A percentile compares a stretch with the other conserved stretches of the same genome.
These are phyloP conservation scores for Sebastes wilsoni DNA, from an alignment of 2,797 vertebrate species.

Conservation along the genomic window DNA sequence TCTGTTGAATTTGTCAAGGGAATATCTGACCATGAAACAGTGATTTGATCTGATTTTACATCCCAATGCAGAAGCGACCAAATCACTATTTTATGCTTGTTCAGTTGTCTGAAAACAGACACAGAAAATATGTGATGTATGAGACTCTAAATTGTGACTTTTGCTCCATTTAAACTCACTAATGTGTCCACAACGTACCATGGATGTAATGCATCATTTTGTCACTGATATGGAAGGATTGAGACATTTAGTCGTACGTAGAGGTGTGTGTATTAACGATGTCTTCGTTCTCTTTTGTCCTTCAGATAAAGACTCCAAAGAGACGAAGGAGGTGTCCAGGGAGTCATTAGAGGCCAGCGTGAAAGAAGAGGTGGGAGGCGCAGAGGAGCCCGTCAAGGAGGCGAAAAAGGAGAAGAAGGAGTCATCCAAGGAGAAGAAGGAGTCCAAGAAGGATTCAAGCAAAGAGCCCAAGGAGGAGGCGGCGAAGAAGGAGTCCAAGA, in stretches of 20 bases:
- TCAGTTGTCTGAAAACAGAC: background rate
- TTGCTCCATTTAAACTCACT: fast-evolving
- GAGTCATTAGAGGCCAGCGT: slow-evolving; percentile 33
- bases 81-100: background rate
- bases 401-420: slow-evolving; percentile 66
- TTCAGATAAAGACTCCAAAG: slow-evolving; percentile 64
- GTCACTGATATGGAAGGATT: background rate
- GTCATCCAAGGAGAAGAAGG: slow-evolving; percentile 68
- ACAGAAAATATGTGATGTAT: background rate
- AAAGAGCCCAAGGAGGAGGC: slow-evolving; percentile 42
- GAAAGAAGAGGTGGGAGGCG: slow-evolving; percentile 40
- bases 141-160: background rate
- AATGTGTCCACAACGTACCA: fast-evolving
- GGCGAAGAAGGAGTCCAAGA: slow-evolving; percentile 62
- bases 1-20: background rate
- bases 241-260: background rate
- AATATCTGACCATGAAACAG: background rate
- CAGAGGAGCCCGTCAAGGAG: slow-evolving; percentile 56
- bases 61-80: background rate
- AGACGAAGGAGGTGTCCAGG: slow-evolving; percentile 57
- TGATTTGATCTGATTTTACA: background rate
- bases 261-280: background rate
- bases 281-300: background rate
- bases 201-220: background rate
- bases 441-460: slow-evolving; percentile 54